Conservation (phyloP, 2,797 vertebrate genomes). For the Halcyon chelicuti region DNA sequence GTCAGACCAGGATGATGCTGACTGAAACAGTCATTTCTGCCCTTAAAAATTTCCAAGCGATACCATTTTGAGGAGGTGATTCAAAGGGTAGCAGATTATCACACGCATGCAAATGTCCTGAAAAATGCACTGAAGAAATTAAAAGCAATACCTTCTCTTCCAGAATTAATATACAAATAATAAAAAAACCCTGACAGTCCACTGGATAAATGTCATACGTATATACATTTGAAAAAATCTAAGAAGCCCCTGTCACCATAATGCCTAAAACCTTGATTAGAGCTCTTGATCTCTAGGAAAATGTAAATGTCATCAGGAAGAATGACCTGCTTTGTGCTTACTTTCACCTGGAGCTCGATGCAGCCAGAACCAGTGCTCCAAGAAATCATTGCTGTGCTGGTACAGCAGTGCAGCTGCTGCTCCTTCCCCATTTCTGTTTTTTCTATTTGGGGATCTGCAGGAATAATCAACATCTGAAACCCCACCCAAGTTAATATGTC, state of each 20-base stretch:
- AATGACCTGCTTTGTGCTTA: background rate
- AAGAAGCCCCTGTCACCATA: background rate
- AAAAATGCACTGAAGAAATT: background rate
- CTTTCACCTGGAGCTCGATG: background rate
- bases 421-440: background rate
- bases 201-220: background rate
- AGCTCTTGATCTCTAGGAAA: background rate
- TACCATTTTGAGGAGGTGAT: background rate
- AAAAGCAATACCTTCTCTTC: background rate
- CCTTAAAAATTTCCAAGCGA: background rate
- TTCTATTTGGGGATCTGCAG: background rate
- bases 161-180: background rate
- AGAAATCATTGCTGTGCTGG: background rate
- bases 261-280: background rate
- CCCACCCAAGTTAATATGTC: background rate
- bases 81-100: background rate
- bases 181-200: background rate
- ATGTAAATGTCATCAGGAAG: background rate
- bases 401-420: fast-evolving
- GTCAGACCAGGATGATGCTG: background rate
- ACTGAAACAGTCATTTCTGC: background rate
- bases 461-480: background rate
- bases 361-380: background rate
- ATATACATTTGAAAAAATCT: background rate
- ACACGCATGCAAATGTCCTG: fast-evolving